These are phyloP conservation scores for Oreonectes daqikongensis DNA, from an alignment of 2,797 vertebrate genomes.

Conservation along the genomic window DNA sequence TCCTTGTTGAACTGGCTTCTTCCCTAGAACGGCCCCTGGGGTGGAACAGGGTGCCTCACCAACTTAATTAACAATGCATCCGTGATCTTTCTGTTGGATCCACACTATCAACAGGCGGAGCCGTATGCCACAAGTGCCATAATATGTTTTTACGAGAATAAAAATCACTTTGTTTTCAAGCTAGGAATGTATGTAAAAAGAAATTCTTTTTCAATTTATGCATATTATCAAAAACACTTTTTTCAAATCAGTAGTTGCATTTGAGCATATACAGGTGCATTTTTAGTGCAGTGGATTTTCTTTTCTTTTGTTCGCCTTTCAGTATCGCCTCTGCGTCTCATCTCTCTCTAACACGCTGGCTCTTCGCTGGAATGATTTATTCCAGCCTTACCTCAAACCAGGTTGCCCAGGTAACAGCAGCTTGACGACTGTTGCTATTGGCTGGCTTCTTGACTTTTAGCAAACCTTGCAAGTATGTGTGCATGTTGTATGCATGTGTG, in stretches of 20 bases:
- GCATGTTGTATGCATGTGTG: slow-evolving; percentile 3
- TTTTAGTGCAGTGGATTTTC: slow-evolving; percentile 11
- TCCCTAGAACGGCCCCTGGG: slow-evolving; percentile 51
- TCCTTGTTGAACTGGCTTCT: slow-evolving; percentile 49
- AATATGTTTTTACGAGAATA: background rate
- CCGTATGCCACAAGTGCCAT: slow-evolving; percentile 11
- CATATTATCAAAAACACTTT: background rate
- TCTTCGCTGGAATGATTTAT: slow-evolving; percentile 63
- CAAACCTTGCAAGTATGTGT: slow-evolving; percentile 40
- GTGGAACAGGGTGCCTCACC: slow-evolving; percentile 56
- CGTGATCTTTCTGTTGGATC: slow-evolving; percentile 26
- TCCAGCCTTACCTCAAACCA: slow-evolving; percentile 74
- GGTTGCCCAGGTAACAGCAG: slow-evolving; percentile 81
- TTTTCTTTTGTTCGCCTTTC: slow-evolving; percentile 31
- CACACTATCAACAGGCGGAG: slow-evolving; percentile 34
- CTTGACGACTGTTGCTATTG: slow-evolving; percentile 79
- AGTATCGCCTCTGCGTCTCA: slow-evolving; percentile 38
- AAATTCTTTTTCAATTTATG: background rate
- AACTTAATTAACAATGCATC: slow-evolving; percentile 60
- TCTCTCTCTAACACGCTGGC: slow-evolving; percentile 39
- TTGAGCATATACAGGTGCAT: background rate
- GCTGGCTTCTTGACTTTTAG: slow-evolving; percentile 68
- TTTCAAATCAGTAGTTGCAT: background rate
- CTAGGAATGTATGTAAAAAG: background rate
- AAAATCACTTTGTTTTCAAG: background rate